These are phyloP conservation scores for Catajapyx aquilonaris DNA, from an alignment of 1,140 invertebrate genomes.

Conservation along the genomic window DNA sequence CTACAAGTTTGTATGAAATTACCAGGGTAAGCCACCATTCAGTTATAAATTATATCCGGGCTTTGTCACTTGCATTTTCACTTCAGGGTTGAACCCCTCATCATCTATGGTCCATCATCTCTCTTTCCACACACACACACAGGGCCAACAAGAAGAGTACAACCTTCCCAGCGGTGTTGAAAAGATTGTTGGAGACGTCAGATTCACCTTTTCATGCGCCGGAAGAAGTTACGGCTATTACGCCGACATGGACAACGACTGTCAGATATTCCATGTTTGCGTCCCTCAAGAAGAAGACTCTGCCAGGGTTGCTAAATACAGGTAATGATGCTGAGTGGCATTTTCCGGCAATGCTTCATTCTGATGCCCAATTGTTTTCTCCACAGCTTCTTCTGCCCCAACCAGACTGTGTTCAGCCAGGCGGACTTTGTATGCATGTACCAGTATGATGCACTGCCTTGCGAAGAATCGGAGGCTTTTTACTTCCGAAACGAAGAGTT, in stretches of 20 bases:
- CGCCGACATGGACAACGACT: slow-evolving; percentile 20
- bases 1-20: no score
- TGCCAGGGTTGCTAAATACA: slow-evolving; percentile 6
- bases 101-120: no score
- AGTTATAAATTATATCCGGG: no score
- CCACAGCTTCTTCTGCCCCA: slow-evolving; percentile 17
- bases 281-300: slow-evolving; percentile 12
- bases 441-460: slow-evolving; percentile 15
- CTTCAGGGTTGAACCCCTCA: no score
- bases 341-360: no score
- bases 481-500: slow-evolving; percentile 5
- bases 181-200: slow-evolving; percentile 11
- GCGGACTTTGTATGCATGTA: slow-evolving; percentile 17
- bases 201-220: slow-evolving; percentile 16
- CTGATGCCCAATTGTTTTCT: slow-evolving; percentile 11
- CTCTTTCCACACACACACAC: no score
- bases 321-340: background rate
- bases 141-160: slow-evolving; percentile 9
- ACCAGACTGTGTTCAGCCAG: slow-evolving; percentile 18
- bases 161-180: slow-evolving; percentile 14
- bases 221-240: slow-evolving; percentile 18
- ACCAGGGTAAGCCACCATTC: no score
- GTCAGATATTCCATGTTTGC: slow-evolving; percentile 21
- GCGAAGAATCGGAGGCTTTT: slow-evolving; percentile 12
- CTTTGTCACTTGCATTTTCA: no score